A percentile compares a stretch with the other conserved stretches of the same genome.
These are phyloP conservation scores for Globodera rostochiensis DNA, from an alignment of 1,140 invertebrate genomes.

Conservation along the genomic window DNA sequence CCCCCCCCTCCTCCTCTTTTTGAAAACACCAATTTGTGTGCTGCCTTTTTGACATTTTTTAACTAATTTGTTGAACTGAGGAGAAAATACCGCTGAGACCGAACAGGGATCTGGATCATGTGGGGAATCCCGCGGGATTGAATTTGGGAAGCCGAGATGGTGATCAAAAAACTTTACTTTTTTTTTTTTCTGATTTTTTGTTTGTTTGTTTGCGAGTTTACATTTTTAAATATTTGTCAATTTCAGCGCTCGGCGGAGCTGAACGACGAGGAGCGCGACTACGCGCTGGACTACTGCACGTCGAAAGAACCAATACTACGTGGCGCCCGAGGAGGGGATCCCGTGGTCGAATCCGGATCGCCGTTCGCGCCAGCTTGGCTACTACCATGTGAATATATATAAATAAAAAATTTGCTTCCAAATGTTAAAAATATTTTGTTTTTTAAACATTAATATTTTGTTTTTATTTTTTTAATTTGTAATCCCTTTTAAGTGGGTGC, in stretches of 20 bases:
- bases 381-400: conserved; percentile 44
- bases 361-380: conserved; percentile 45
- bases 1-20: not conserved
- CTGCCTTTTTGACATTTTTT: too few relatives aligned
- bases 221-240: too few relatives aligned
- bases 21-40: too few relatives aligned
- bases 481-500: conserved; percentile 47
- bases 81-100: too few relatives aligned
- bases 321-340: conserved; percentile 50
- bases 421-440: conserved; percentile 1
- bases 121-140: too few relatives aligned
- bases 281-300: conserved; percentile 44
- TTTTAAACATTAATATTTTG: conserved; percentile 1
- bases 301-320: conserved; percentile 56
- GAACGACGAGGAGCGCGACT: conserved; percentile 30
- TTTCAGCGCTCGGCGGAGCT: conserved; percentile 22
- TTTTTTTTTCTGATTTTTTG: too few relatives aligned
- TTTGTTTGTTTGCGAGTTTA: too few relatives aligned
- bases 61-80: too few relatives aligned
- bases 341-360: conserved; percentile 46
- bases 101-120: too few relatives aligned
- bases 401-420: not conserved
- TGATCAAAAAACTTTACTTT: too few relatives aligned
- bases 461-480: not conserved
- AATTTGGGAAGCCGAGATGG: too few relatives aligned